Conservation (phyloP, 2,888 invertebrate species). For the Arctia plantaginis region DNA sequence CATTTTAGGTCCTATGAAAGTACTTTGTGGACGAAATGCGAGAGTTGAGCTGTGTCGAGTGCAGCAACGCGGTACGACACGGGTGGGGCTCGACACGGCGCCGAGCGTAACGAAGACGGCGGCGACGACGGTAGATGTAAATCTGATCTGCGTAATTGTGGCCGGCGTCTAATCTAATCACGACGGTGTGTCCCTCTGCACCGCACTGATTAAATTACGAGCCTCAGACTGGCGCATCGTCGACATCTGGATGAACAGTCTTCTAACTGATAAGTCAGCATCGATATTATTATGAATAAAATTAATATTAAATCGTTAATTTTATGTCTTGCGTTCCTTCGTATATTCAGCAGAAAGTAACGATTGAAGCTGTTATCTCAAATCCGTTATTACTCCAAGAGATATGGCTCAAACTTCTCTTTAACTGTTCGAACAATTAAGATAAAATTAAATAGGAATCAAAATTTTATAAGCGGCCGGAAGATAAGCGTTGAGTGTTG, state of each 20-base stretch:
- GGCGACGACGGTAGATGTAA: constrained; percentile 72
- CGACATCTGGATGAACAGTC: constrained; percentile 54
- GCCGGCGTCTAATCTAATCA: constrained; percentile 84
- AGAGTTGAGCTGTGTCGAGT: background rate
- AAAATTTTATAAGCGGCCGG: constrained; percentile 82
- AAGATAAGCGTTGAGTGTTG: constrained; percentile 83
- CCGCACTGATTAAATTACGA: constrained; percentile 80
- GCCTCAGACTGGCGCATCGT: constrained; percentile 54
- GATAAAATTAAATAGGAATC: constrained; percentile 84
- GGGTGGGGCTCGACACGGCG: background rate
- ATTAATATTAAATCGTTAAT: constrained; percentile 42
- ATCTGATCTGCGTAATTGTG: constrained; percentile 85
- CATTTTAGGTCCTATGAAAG: background rate
- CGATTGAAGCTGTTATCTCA: constrained; percentile 57
- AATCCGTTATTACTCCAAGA: constrained; percentile 66
- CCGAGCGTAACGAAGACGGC: constrained; percentile 32
- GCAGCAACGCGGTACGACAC: background rate
- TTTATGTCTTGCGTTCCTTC: constrained; percentile 19
- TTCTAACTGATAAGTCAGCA: constrained; percentile 47
- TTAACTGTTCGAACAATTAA: constrained; percentile 80
- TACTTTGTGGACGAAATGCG: background rate
- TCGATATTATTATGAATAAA: constrained; percentile 54
- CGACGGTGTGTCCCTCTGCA: constrained; percentile 79
- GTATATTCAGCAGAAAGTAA: constrained; percentile 32
- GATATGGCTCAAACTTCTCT: constrained; percentile 74